These are phyloP conservation scores for Chirona hameri DNA, from an alignment of 2,888 invertebrate species.

Conservation along the genomic window DNA sequence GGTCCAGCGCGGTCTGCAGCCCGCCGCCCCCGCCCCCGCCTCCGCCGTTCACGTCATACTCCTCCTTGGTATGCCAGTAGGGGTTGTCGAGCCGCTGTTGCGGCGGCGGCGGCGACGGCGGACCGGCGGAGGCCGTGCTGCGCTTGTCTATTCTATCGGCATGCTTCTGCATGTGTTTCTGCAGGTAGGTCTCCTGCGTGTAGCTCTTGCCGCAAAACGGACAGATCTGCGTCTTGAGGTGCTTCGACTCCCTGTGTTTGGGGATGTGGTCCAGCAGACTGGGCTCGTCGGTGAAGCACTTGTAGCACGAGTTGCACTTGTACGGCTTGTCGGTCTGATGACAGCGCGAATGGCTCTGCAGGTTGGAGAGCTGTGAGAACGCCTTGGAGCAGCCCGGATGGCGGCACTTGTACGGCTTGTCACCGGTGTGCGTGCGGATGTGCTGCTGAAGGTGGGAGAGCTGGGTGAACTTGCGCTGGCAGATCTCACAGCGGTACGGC, in stretches of 20 bases:
- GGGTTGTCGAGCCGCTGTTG: neutral
- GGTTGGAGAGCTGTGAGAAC: conserved; percentile 97
- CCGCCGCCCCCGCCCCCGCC: neutral
- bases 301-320: conserved; percentile 99
- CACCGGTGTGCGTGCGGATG: conserved; percentile 98
- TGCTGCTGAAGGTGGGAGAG: conserved; percentile 99
- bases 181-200: conserved; percentile 98
- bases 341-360: conserved; percentile 98
- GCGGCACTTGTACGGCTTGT: conserved; percentile 97
- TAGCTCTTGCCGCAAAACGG: conserved; percentile 99
- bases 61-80: conserved; percentile 29
- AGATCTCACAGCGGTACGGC: conserved; percentile 97
- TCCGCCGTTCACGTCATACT: neutral
- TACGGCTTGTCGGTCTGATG: conserved; percentile 99
- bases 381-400: conserved; percentile 98
- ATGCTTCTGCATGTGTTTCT: conserved; percentile 99
- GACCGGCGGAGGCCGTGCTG: neutral
- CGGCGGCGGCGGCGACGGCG: neutral
- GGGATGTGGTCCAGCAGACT: conserved; percentile 98
- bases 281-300: conserved; percentile 97
- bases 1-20: neutral
- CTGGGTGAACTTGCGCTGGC: conserved; percentile 97
- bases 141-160: conserved; percentile 64
- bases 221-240: conserved; percentile 98
- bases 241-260: conserved; percentile 98